phyloP scores from a whole-genome alignment of 2,113 vertebrate species.

The Kryptolebias marmoratus region DNA sequence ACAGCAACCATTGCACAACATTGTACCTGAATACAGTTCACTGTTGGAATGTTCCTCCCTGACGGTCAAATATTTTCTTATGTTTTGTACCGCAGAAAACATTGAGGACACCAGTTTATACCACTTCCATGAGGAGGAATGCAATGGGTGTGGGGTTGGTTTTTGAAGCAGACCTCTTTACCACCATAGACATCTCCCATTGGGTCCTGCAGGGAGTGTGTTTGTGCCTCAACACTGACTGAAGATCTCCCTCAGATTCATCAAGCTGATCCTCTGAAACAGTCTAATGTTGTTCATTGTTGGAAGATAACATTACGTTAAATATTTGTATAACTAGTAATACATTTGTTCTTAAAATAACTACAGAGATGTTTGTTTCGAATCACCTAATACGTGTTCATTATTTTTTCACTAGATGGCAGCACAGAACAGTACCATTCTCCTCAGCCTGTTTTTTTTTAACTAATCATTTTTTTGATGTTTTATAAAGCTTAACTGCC shows the following conservation, averaged over 20 bases:
- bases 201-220: conserved; percentile 95
- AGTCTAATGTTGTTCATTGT: too few species aligned
- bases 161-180: conserved; percentile 93
- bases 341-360: too few species aligned
- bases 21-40: neutral
- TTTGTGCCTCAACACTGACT: conserved; percentile 89
- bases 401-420: conserved; percentile 68
- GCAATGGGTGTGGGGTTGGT: conserved; percentile 92
- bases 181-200: conserved; percentile 87
- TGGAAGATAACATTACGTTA: too few species aligned
- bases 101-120: conserved; percentile 91
- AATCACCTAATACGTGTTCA: neutral
- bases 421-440: conserved; percentile 46
- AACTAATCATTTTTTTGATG: neutral
- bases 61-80: neutral
- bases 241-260: conserved; percentile 25
- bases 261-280: neutral
- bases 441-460: neutral
- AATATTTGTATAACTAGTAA: too few species aligned
- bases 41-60: neutral
- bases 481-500: neutral
- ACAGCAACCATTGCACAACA: neutral
- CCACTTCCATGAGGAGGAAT: conserved; percentile 89
- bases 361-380: too few species aligned
- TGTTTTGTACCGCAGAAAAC: conserved; percentile 82